These are phyloP conservation scores for Sebastes itinus DNA, from an alignment of 2,797 vertebrate species.

Conservation along the genomic window DNA sequence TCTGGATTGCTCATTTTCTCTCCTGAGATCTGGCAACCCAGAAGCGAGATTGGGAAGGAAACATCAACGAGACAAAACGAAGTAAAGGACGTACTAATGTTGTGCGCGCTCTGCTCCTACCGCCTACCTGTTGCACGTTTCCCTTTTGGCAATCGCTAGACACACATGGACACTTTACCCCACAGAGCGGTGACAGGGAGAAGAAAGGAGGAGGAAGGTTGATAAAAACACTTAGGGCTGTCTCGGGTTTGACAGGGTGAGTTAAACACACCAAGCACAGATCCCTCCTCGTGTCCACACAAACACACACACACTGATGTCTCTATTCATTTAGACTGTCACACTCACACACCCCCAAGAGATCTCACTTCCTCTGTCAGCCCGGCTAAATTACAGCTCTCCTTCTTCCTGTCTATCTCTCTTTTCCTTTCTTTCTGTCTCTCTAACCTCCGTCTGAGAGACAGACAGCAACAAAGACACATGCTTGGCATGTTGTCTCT, in stretches of 20 bases:
- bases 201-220: slow-evolving; percentile 36
- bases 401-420: slow-evolving; percentile 44
- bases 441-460: slow-evolving; percentile 46
- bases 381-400: slow-evolving; percentile 85
- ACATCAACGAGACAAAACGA: not conserved
- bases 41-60: not conserved
- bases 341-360: slow-evolving; percentile 89
- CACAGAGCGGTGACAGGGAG: slow-evolving; percentile 39
- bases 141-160: slow-evolving; percentile 7
- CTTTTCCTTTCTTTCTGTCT: slow-evolving; percentile 30
- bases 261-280: slow-evolving; percentile 62
- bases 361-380: slow-evolving; percentile 89
- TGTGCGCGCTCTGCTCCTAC: not conserved
- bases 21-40: not conserved
- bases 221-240: slow-evolving; percentile 62
- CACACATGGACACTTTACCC: slow-evolving; percentile 13
- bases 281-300: slow-evolving; percentile 54
- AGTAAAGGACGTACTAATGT: not conserved
- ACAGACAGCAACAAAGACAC: slow-evolving; percentile 41
- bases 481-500: slow-evolving; percentile 20
- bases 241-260: slow-evolving; percentile 69
- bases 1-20: not conserved
- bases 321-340: slow-evolving; percentile 91
- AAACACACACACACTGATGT: slow-evolving; percentile 78
- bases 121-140: slow-evolving; percentile 48